Conservation (phyloP, 2,888 invertebrate genomes). For the Blera fallax region DNA sequence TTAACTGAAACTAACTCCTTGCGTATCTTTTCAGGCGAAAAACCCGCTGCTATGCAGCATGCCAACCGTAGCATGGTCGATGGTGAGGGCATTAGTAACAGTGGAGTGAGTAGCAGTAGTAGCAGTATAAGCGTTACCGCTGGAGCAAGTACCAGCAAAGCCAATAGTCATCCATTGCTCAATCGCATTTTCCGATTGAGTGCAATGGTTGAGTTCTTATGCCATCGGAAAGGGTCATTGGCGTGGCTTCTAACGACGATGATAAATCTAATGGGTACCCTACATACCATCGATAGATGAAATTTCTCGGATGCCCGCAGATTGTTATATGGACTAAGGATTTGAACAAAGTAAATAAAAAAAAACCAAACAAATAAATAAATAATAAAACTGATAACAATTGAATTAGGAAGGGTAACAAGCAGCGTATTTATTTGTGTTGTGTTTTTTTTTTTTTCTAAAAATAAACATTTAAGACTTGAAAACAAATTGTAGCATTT, state of each 20-base stretch:
- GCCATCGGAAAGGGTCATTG: conserved; percentile 58
- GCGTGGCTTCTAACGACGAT: conserved; percentile 67
- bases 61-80: conserved; percentile 80
- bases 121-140: conserved; percentile 65
- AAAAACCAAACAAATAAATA: not conserved
- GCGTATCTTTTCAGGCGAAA: conserved; percentile 78
- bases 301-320: conserved; percentile 54
- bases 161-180: conserved; percentile 67
- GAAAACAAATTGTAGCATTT: conserved; percentile 62
- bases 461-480: conserved; percentile 66
- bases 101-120: conserved; percentile 67
- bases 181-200: conserved; percentile 68
- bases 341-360: conserved; percentile 36
- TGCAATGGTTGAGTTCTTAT: conserved; percentile 66
- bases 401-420: conserved; percentile 49
- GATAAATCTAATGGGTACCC: conserved; percentile 61
- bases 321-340: conserved; percentile 53
- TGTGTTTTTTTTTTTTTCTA: not conserved
- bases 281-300: conserved; percentile 68
- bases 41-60: conserved; percentile 81
- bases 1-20: conserved; percentile 29
- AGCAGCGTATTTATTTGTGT: conserved; percentile 17
- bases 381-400: conserved; percentile 40
- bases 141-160: conserved; percentile 63
- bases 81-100: conserved; percentile 76